These are phyloP conservation scores for Hycleus cichorii DNA, from an alignment of 1,140 invertebrate species.

Conservation along the genomic window DNA sequence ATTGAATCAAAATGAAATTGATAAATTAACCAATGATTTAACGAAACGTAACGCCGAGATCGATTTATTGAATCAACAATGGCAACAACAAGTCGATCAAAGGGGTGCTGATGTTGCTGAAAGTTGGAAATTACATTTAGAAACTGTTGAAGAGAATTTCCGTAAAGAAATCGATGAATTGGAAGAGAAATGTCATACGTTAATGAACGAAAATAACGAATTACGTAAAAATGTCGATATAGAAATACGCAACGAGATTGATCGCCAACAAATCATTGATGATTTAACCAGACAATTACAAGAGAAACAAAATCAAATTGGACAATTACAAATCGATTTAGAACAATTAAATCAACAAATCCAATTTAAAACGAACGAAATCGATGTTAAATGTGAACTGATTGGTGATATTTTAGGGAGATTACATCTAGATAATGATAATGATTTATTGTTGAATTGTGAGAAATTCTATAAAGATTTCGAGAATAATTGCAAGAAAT, in stretches of 20 bases:
- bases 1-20: not conserved
- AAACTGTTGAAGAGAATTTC: constrained; percentile 46
- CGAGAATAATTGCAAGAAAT: not conserved
- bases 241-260: constrained; percentile 38
- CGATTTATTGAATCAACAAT: constrained; percentile 27
- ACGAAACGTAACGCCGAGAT: not conserved
- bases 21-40: not conserved
- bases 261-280: constrained; percentile 30
- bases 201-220: constrained; percentile 43
- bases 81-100: constrained; percentile 50
- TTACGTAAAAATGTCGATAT: constrained; percentile 38
- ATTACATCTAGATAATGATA: not conserved
- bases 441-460: not conserved
- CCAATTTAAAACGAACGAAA: no score
- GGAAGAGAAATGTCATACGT: constrained; percentile 46
- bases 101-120: constrained; percentile 55
- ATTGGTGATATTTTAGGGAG: not conserved
- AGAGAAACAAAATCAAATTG: constrained; percentile 11
- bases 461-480: not conserved
- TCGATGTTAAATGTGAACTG: not conserved
- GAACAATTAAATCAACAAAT: constrained; percentile 19
- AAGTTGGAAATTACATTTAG: constrained; percentile 57
- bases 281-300: constrained; percentile 31
- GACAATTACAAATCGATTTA: constrained; percentile 7
- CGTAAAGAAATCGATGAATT: constrained; percentile 39